Conservation (phyloP, 1,140 invertebrate species). For the Pachypsylla venusta region DNA sequence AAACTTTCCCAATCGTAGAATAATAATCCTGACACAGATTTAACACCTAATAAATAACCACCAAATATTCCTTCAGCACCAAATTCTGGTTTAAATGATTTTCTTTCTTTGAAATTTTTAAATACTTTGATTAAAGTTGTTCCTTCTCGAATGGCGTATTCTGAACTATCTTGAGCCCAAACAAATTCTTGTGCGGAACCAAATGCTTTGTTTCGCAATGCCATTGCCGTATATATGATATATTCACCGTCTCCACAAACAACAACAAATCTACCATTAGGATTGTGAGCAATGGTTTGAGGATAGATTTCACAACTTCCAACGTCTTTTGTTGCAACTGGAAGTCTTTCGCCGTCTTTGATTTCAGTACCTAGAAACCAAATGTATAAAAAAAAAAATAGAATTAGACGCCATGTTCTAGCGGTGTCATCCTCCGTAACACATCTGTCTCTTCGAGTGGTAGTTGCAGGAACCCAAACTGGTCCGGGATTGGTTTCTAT, state of each 20-base stretch:
- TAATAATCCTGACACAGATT: constrained; percentile 77
- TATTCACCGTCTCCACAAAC: constrained; percentile 98
- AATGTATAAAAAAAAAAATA: constrained; percentile 31
- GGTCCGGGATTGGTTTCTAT: no score
- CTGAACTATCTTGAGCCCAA: constrained; percentile 93
- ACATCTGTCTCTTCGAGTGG: no score
- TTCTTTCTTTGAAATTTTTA: constrained; percentile 97
- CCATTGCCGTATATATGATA: constrained; percentile 99
- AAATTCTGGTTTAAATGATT: constrained; percentile 88
- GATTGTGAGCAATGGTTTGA: constrained; percentile 95
- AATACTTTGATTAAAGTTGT: constrained; percentile 83
- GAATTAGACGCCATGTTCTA: no score
- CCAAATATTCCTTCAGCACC: constrained; percentile 95
- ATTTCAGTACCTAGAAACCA: constrained; percentile 39
- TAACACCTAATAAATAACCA: constrained; percentile 84
- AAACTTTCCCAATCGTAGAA: constrained; percentile 97
- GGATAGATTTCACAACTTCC: constrained; percentile 99
- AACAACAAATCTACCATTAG: constrained; percentile 94
- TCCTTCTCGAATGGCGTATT: constrained; percentile 85
- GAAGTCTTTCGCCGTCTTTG: constrained; percentile 83
- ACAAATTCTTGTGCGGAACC: constrained; percentile 97
- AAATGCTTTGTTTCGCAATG: constrained; percentile 94
- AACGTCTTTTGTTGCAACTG: constrained; percentile 94
- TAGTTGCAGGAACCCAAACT: no score
- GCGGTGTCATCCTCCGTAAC: no score